Conservation (phyloP, 2,113 vertebrate species). For the Chaetura pelagica region DNA sequence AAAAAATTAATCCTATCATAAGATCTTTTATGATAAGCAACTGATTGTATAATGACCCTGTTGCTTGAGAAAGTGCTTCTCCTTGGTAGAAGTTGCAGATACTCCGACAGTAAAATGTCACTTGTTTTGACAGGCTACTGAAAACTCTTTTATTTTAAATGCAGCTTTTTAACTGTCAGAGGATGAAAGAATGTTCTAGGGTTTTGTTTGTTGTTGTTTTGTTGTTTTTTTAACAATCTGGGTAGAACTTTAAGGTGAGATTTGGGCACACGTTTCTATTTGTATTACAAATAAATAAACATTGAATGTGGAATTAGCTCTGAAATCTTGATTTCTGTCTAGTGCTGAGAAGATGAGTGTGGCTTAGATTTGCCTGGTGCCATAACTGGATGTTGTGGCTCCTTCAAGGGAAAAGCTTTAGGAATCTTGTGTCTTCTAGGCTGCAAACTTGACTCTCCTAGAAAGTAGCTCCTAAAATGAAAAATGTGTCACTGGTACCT, state of each 20-base stretch:
- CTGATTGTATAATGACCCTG: constrained; percentile 38
- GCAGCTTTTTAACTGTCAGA: constrained; percentile 70
- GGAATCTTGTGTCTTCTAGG: neutral
- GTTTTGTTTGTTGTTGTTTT: neutral
- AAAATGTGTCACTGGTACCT: neutral
- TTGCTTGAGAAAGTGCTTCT: constrained; percentile 32
- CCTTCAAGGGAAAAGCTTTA: neutral
- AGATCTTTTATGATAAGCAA: constrained; percentile 32
- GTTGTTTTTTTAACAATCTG: constrained; percentile 43
- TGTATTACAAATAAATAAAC: constrained; percentile 71
- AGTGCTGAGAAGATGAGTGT: neutral
- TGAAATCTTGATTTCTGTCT: neutral
- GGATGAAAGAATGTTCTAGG: constrained; percentile 65
- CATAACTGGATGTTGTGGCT: neutral
- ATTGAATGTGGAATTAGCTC: constrained; percentile 66
- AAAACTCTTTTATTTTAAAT: constrained; percentile 47
- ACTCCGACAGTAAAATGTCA: constrained; percentile 42
- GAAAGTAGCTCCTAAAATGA: neutral
- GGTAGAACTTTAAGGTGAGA: constrained; percentile 61
- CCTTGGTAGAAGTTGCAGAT: constrained; percentile 38
- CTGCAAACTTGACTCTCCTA: neutral
- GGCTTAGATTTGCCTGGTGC: neutral
- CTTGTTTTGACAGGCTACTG: constrained; percentile 56
- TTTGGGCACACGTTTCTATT: constrained; percentile 66
- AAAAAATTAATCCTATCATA: neutral